Evolutionary conservation across 2,888 invertebrate genomes (phyloP), one percentile per base, ranked within the genome.

Genomic region (Eubasilissa splendida): DNA sequence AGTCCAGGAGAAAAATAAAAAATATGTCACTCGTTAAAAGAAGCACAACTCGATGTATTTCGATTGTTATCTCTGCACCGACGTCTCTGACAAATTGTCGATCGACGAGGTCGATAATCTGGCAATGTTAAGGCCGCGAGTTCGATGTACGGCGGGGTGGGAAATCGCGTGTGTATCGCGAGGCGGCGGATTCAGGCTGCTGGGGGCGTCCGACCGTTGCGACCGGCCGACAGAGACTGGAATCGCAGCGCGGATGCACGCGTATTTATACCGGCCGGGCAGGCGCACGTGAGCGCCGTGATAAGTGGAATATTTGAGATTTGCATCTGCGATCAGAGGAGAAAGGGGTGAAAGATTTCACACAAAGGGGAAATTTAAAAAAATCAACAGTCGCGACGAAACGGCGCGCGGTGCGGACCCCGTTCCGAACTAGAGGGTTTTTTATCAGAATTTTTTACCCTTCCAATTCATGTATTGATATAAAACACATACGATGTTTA

Each of bases 301-400:
- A 68, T 68, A 68, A 68, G 68, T 68, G 68, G 14, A n/a, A 12
- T 14, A 14, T 52, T 50, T 68, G 52, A 68, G 68, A 68, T 68
- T 68, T 68, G 68, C 68, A 68, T 68, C 68, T 68, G n/a, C 50
- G 52, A 68, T 68, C 50, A 5, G 68, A 68, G 68, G 68, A 68
- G 68, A 68, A 68, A 68, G 68, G 68, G n/a, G 33, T 31, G 8
- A 9, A 63, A 52, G 12, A n/a, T 68, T 68, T 12, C 33, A n/a
- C 33, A 52, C 52, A 68, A 68, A 68, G 33, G 12, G 52, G 50
- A 58, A 11, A n/a, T 58, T 58, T 58, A 8, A 4, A n/a, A 58
- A 58, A 42, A 42, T 22, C 4, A 42, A 42, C 42, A 42, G 7
- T 2, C 42, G 42, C 42, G 42, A 42, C 42, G 7, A 42, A 42